phyloP scores from a whole-genome alignment of 1,140 invertebrate species.

The Mycetomoellerius zeteki region DNA sequence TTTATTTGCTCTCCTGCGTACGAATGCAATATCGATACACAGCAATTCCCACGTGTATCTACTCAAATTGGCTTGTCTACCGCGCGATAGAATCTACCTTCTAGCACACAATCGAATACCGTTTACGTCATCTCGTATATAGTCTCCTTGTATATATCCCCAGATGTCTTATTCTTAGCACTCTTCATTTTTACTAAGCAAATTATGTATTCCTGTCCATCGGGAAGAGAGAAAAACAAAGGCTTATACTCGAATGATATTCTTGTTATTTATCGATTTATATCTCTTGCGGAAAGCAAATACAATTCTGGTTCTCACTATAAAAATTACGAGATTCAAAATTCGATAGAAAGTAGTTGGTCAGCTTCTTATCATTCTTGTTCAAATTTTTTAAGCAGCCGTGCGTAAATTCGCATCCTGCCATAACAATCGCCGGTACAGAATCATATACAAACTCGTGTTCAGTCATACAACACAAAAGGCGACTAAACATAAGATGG shows the following conservation, averaged over 20 bases:
- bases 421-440: neutral
- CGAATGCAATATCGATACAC: slow-evolving; percentile 11
- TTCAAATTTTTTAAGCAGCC: neutral
- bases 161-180: slow-evolving; percentile 22
- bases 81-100: slow-evolving; percentile 29
- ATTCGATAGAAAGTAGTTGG: neutral
- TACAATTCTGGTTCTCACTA: neutral
- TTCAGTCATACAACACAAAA: neutral
- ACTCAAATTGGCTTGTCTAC: slow-evolving; percentile 31
- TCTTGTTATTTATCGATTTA: neutral
- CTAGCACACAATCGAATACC: slow-evolving; percentile 35
- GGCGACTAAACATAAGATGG: neutral
- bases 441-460: slow-evolving; percentile 1
- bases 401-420: neutral
- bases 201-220: neutral
- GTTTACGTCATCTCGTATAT: slow-evolving; percentile 24
- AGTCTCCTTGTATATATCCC: slow-evolving; percentile 1
- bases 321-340: neutral
- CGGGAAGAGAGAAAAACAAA: neutral
- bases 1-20: slow-evolving; percentile 5
- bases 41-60: neutral
- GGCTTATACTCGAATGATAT: neutral
- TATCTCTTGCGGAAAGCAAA: neutral
- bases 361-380: neutral
- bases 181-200: neutral